Evolutionary conservation across 2,797 vertebrate species (phyloP).

Genomic region (Paramormyrops hopkinsi): DNA sequence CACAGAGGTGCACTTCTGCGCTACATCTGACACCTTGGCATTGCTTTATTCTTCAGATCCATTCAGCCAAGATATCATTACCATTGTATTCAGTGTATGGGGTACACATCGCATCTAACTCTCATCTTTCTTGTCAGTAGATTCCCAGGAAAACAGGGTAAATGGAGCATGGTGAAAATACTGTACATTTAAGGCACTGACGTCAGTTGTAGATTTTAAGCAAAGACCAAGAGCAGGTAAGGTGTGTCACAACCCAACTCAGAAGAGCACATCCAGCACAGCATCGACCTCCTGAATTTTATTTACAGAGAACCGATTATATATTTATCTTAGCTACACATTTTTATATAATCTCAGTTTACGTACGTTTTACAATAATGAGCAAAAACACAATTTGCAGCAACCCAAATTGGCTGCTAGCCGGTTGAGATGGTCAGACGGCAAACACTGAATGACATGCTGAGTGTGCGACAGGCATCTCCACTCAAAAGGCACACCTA

Average conservation of each 20-base stretch:
- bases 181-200: background rate
- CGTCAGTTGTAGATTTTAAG: background rate
- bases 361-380: background rate
- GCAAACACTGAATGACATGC: background rate
- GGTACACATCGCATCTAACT: background rate
- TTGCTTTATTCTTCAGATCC: background rate
- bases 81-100: background rate
- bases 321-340: background rate
- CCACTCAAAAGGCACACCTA: background rate
- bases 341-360: background rate
- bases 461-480: background rate
- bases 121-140: background rate
- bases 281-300: background rate
- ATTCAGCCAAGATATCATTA: background rate
- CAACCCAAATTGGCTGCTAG: background rate
- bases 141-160: background rate
- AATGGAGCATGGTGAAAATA: background rate
- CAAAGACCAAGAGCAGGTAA: background rate
- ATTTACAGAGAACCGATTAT: background rate
- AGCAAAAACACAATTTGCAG: background rate
- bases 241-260: background rate
- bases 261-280: background rate
- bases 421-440: background rate
- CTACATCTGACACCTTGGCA: background rate
- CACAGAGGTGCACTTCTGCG: background rate